Percentiles rank a stretch among this genome's conserved stretches.
Evolutionary conservation across 2,888 invertebrate species (phyloP).

Genomic region (Heliconius hortense): DNA sequence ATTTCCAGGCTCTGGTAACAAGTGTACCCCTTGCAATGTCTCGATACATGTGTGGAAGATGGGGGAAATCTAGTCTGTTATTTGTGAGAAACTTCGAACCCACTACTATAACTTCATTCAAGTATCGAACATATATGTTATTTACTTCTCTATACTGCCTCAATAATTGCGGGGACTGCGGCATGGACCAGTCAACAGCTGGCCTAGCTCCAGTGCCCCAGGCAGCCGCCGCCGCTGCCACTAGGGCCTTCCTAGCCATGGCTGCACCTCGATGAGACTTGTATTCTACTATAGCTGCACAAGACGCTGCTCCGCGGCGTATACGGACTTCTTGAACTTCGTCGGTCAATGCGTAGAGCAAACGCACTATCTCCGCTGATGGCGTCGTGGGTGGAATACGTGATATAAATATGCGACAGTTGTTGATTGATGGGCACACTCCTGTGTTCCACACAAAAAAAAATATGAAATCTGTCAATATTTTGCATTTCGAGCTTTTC

Average conservation of each 20-base stretch:
- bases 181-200: conserved; percentile 76
- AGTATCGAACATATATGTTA: background rate
- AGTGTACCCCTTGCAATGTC: background rate
- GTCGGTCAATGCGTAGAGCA: conserved; percentile 79
- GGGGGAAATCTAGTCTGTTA: background rate
- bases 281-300: conserved; percentile 88
- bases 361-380: conserved; percentile 82
- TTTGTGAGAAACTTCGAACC: too few species aligned
- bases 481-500: background rate
- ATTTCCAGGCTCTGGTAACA: background rate
- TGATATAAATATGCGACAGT: conserved; percentile 87
- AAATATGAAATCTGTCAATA: background rate
- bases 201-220: conserved; percentile 76
- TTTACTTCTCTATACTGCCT: conserved; percentile 74
- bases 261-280: conserved; percentile 85
- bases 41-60: background rate
- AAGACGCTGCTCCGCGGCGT: conserved; percentile 66
- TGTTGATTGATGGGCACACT: conserved; percentile 88
- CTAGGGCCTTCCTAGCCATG: conserved; percentile 75
- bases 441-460: conserved; percentile 61
- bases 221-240: conserved; percentile 78
- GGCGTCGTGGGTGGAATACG: conserved; percentile 81
- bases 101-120: too few species aligned
- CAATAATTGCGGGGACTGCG: conserved; percentile 72
- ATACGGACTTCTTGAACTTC: conserved; percentile 75